phyloP scores from a whole-genome alignment of 2,888 invertebrate genomes.

The Parnassius orleans region DNA sequence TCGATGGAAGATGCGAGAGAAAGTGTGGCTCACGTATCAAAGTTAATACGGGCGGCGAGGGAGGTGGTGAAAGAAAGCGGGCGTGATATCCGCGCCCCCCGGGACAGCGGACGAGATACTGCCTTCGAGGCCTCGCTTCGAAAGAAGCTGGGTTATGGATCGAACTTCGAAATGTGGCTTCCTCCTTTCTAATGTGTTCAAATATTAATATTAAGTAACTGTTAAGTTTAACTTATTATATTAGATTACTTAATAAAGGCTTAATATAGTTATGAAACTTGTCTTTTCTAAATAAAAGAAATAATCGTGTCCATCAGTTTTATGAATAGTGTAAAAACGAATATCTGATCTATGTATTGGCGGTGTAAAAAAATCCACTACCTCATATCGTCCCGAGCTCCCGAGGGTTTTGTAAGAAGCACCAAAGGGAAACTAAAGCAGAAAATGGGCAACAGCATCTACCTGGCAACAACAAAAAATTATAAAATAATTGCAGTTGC shows the following conservation, averaged over 20 bases:
- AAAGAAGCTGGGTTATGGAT: constrained; percentile 78
- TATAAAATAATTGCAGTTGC: too few relatives aligned
- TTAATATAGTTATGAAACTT: not conserved
- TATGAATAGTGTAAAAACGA: too few relatives aligned
- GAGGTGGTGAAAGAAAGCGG: constrained; percentile 64
- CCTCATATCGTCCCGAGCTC: too few relatives aligned
- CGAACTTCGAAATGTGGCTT: constrained; percentile 79
- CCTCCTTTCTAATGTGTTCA: constrained; percentile 76
- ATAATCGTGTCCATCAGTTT: too few relatives aligned
- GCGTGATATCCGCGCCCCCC: constrained; percentile 55
- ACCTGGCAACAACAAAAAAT: too few relatives aligned
- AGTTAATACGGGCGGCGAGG: constrained; percentile 63
- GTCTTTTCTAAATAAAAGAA: too few relatives aligned
- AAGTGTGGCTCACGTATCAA: constrained; percentile 69
- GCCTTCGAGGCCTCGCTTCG: constrained; percentile 70
- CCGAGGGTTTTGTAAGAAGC: too few relatives aligned
- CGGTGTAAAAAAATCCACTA: too few relatives aligned
- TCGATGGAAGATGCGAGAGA: constrained; percentile 69
- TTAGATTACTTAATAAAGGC: constrained; percentile 38
- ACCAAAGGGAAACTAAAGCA: too few relatives aligned
- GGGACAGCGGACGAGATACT: constrained; percentile 71
- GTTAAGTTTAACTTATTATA: constrained; percentile 31
- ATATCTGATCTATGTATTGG: too few relatives aligned
- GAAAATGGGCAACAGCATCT: too few relatives aligned
- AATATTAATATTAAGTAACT: constrained; percentile 19